These are phyloP conservation scores for Lepidurus apus DNA, from an alignment of 1,140 invertebrate genomes.

Conservation along the genomic window DNA sequence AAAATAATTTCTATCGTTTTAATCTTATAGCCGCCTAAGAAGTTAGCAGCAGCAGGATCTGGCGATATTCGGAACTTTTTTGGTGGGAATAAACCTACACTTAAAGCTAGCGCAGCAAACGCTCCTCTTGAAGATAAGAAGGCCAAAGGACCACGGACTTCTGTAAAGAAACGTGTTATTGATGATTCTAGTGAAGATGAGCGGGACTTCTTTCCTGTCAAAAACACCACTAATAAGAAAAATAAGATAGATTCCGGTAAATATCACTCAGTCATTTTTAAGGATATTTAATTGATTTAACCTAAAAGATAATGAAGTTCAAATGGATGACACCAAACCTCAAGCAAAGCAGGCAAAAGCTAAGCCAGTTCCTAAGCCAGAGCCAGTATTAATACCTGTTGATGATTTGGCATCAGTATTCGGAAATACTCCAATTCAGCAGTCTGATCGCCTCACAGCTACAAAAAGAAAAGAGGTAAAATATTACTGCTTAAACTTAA, in stretches of 20 bases:
- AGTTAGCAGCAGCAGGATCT: background rate
- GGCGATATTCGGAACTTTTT: constrained; percentile 32
- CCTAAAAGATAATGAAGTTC: background rate
- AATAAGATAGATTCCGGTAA: background rate
- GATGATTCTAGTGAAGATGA: constrained; percentile 29
- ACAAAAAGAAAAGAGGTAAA: constrained; percentile 9
- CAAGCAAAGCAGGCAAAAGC: constrained; percentile 23
- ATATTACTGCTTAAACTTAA: background rate
- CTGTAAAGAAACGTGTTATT: constrained; percentile 24
- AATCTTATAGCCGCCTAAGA: background rate
- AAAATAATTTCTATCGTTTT: background rate
- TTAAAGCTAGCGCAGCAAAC: background rate
- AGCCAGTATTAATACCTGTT: background rate
- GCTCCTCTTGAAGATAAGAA: constrained; percentile 5
- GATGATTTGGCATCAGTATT: constrained; percentile 26
- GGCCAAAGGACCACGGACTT: background rate
- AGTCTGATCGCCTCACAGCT: background rate
- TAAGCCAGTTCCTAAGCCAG: background rate
- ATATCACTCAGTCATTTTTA: background rate
- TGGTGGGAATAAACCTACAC: background rate
- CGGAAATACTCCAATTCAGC: constrained; percentile 26
- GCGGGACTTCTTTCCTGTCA: background rate
- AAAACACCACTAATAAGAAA: constrained; percentile 16
- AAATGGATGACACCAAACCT: background rate
- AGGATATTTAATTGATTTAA: background rate